Percentiles rank a stretch among this genome's conserved stretches.
These are phyloP conservation scores for Phthorimaea operculella DNA, from an alignment of 1,140 invertebrate genomes.

Conservation along the genomic window DNA sequence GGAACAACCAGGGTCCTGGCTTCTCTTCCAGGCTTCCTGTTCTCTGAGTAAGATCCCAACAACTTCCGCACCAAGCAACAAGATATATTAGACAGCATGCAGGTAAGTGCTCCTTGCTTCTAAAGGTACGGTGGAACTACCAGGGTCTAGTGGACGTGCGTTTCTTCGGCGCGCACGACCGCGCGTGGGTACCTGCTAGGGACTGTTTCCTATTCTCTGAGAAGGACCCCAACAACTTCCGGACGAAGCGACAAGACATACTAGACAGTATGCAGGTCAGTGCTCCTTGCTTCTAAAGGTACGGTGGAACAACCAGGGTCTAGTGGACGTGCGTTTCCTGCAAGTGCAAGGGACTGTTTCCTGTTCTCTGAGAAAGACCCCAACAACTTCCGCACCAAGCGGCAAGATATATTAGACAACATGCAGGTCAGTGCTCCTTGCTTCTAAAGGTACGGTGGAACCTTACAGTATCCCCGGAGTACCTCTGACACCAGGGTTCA, in stretches of 20 bases:
- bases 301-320: too few species aligned
- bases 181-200: conserved; percentile 88
- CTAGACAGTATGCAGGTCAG: conserved; percentile 54
- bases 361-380: conserved; percentile 80
- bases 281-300: too few species aligned
- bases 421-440: conserved; percentile 39
- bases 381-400: conserved; percentile 62
- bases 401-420: conserved; percentile 54
- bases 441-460: too few species aligned
- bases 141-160: conserved; percentile 85
- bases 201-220: conserved; percentile 87
- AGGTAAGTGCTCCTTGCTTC: conserved; percentile 33
- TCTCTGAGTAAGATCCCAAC: conserved; percentile 75
- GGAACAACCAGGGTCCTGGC: too few species aligned
- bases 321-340: too few species aligned
- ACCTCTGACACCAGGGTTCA: too few species aligned
- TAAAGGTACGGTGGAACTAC: too few species aligned
- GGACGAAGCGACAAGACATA: conserved; percentile 54
- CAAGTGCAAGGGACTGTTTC: conserved; percentile 87
- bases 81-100: conserved; percentile 56
- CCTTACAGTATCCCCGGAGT: too few species aligned
- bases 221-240: conserved; percentile 71
- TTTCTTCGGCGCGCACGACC: conserved; percentile 95
- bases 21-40: too few species aligned
- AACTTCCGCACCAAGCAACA: conserved; percentile 54